Conservation (phyloP, 2,797 vertebrate genomes). For the Xenops minutus region DNA sequence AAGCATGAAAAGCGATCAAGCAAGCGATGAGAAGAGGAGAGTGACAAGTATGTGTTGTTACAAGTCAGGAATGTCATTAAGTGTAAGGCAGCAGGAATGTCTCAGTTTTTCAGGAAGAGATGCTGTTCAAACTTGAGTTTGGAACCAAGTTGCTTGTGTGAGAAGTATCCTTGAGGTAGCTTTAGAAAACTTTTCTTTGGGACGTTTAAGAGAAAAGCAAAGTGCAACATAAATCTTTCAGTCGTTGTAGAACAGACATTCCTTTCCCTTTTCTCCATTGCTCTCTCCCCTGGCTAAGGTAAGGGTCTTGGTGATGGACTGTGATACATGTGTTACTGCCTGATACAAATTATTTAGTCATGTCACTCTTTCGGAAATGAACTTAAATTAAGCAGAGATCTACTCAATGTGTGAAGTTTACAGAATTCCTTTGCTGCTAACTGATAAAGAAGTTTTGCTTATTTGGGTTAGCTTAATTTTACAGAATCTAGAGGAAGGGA, state of each 20-base stretch:
- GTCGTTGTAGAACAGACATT: neutral
- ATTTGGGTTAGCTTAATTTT: neutral
- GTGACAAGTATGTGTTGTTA: neutral
- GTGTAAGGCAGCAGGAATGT: neutral
- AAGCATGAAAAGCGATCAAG: conserved; percentile 60
- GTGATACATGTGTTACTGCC: neutral
- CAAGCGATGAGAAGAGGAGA: conserved; percentile 56
- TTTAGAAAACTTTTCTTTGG: neutral
- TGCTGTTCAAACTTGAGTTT: neutral
- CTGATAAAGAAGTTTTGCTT: conserved; percentile 3
- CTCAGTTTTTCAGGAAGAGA: neutral
- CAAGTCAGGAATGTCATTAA: neutral
- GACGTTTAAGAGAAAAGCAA: conserved; percentile 5
- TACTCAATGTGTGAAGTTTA: conserved; percentile 23
- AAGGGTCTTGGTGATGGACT: neutral
- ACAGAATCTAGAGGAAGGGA: neutral
- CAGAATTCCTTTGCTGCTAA: conserved; percentile 42
- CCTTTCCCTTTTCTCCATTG: neutral
- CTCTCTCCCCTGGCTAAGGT: neutral
- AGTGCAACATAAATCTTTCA: neutral
- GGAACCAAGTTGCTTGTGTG: conserved; percentile 4
- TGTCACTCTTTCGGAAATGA: neutral
- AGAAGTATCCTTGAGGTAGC: neutral
- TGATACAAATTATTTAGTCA: neutral
- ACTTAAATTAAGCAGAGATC: neutral